Evolutionary conservation across 2,888 invertebrate genomes (phyloP), one percentile per base, ranked within the genome.

Genomic region (Erpobdella octoculata): DNA sequence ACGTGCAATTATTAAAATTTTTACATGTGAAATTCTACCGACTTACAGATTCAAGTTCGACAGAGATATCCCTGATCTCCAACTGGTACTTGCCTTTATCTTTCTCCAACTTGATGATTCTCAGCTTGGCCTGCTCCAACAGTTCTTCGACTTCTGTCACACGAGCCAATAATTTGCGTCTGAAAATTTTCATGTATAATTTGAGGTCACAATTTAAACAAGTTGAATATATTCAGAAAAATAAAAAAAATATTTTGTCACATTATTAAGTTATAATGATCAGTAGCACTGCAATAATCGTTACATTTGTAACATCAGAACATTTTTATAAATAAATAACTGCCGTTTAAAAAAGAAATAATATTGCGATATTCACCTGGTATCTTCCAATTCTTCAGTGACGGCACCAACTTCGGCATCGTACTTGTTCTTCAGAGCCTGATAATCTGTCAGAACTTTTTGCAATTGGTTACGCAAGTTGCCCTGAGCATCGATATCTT

Each of bases 61-160:
- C 95, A 86, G 97, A 97, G 83, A 98, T 89, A 74, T 98, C 91
- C 84, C 96, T 96, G 77, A 98, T 92, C 87, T 98, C 98, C 81
- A 92, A 92, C 85, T 94, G 92, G 78, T 98, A 89, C 78, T 96
- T 91, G 77, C 92, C 92, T 87, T 97, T 98, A 86, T 93, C 93
- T 86, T 98, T 98, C 86, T 98, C 97, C 74, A 85, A 93, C 88
- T 84, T 84, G 87, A 89, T 91, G 85, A 93, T 88, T 87, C 95
- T 94, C 78, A 89, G 91, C 80, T 95, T 87, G 81, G 95, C 89
- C 77, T 91, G 89, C 85, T 97, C 96, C 81, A 96, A 92, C 84
- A 93, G 93, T 85, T 98, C 97, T 84, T 98, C 97, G 83, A 96
- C 91, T 84, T 98, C 95, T 59, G 78, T 77, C 75, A 83, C 80